Evolutionary conservation across 2,797 vertebrate genomes (phyloP).

Genomic region (Tinamus major): DNA sequence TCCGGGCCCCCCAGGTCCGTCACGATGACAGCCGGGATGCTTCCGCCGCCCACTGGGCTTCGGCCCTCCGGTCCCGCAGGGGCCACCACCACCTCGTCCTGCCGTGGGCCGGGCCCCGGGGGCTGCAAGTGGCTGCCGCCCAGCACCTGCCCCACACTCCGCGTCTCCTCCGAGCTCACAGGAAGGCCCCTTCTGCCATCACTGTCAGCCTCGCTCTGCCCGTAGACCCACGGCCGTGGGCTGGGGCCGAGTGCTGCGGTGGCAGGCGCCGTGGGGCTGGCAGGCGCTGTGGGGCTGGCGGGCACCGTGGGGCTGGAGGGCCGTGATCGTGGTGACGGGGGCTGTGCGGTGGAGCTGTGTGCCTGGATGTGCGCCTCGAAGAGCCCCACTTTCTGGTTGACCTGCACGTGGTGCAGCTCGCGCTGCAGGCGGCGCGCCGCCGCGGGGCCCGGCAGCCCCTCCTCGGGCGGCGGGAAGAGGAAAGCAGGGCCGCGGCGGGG

Average conservation of each 20-base stretch:
- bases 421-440: slow-evolving; percentile 68
- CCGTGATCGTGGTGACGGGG: slow-evolving; percentile 74
- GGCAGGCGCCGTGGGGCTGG: too few species aligned
- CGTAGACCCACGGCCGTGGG: not conserved
- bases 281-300: not conserved
- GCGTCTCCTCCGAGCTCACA: not conserved
- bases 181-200: not conserved
- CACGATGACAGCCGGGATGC: slow-evolving; percentile 91
- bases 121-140: not conserved
- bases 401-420: slow-evolving; percentile 94
- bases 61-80: slow-evolving; percentile 6
- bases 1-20: slow-evolving; percentile 90
- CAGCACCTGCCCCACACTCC: not conserved
- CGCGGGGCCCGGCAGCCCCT: not conserved
- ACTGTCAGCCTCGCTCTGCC: not conserved
- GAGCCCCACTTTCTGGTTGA: slow-evolving; percentile 89
- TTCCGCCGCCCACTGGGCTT: not conserved
- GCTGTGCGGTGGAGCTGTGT: slow-evolving; percentile 72
- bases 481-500: slow-evolving; percentile 40
- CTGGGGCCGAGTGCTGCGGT: not conserved
- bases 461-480: slow-evolving; percentile 74
- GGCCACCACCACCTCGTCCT: not conserved
- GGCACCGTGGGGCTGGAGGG: slow-evolving; percentile 66
- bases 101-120: not conserved
- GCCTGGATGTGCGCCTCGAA: slow-evolving; percentile 96